phyloP scores from a whole-genome alignment of 2,113 vertebrate species.

The Dipodomys spectabilis region DNA sequence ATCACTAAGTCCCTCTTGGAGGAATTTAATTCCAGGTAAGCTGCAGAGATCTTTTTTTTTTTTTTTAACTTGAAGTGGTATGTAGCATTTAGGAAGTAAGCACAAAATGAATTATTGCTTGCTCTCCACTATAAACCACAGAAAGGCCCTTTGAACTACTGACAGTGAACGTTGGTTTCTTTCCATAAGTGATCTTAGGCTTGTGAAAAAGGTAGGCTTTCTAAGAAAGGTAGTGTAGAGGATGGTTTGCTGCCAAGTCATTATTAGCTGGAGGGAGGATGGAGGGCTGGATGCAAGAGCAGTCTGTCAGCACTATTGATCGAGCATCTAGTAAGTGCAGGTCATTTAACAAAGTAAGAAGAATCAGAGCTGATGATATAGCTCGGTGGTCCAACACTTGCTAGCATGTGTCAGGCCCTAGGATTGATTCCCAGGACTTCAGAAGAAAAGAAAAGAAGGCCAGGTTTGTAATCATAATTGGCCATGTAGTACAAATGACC shows the following conservation, averaged over 20 bases:
- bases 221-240: background rate
- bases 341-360: background rate
- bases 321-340: too few species aligned
- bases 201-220: background rate
- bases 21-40: conserved; percentile 87
- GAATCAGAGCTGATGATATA: too few species aligned
- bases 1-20: conserved; percentile 84
- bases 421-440: background rate
- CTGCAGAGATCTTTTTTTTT: background rate
- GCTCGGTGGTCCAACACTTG: background rate
- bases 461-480: background rate
- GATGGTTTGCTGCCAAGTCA: background rate
- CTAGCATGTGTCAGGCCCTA: background rate
- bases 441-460: background rate
- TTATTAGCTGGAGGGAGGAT: background rate
- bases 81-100: background rate
- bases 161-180: background rate
- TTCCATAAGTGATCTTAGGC: background rate
- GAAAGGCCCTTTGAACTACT: background rate
- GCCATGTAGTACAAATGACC: background rate
- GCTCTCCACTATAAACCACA: background rate
- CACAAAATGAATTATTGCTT: background rate
- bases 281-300: background rate
- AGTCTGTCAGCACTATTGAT: background rate
- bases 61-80: background rate